phyloP scores from a whole-genome alignment of 2,797 vertebrate genomes.

The Eulemur mongoz region DNA sequence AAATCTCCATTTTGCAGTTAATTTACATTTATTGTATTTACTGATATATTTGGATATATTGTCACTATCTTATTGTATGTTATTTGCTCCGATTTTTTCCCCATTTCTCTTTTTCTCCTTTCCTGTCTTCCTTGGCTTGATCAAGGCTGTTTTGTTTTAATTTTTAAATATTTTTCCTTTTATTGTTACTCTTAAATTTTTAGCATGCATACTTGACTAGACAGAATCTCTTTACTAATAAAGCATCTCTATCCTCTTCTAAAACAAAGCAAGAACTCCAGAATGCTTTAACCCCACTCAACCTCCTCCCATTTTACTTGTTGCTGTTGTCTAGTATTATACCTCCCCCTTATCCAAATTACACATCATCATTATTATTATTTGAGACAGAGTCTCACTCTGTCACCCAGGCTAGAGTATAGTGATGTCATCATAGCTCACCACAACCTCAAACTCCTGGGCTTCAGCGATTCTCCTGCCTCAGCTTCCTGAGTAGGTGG shows the following conservation, averaged over 20 bases:
- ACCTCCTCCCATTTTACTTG: not conserved
- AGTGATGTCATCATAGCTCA: not conserved
- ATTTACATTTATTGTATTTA: not conserved
- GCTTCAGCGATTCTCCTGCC: not conserved
- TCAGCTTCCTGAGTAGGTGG: not conserved
- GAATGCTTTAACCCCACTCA: not conserved
- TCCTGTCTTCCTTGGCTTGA: not conserved
- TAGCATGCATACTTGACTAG: not conserved
- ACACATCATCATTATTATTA: not conserved
- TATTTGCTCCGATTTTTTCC: not conserved
- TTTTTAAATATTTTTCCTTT: not conserved
- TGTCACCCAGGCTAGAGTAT: not conserved
- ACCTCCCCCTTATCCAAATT: not conserved
- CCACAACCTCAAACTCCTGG: not conserved
- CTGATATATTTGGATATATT: not conserved
- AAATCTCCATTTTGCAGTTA: not conserved
- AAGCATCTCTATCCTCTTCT: not conserved
- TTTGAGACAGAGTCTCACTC: not conserved
- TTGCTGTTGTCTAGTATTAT: not conserved
- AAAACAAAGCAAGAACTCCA: not conserved
- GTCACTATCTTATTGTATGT: not conserved
- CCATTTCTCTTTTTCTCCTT: not conserved
- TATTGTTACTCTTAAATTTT: not conserved
- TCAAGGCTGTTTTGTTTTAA: not conserved
- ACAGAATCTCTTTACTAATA: not conserved